These are phyloP conservation scores for Chaenogobius annularis DNA, from an alignment of 2,113 vertebrate genomes.

Conservation along the genomic window DNA sequence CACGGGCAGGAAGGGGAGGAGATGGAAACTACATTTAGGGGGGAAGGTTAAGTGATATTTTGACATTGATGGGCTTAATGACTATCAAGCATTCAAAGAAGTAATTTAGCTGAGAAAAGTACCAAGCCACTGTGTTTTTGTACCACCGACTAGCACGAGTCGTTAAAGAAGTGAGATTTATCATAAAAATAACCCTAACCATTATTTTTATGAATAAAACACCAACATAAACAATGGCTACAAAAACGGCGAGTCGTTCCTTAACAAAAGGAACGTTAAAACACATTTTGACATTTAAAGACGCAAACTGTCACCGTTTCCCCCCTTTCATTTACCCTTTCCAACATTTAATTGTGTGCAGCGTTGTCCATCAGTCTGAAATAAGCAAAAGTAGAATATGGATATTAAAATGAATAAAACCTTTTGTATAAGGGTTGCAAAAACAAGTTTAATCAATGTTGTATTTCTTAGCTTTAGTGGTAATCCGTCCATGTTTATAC, in stretches of 20 bases:
- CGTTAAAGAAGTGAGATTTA: not conserved
- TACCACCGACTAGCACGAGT: not conserved
- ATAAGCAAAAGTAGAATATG: not conserved
- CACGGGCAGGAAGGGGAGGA: constrained; percentile 24
- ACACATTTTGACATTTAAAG: too few relatives aligned
- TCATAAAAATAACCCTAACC: too few relatives aligned
- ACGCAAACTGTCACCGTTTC: too few relatives aligned
- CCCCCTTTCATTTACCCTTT: too few relatives aligned
- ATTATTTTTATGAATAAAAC: too few relatives aligned
- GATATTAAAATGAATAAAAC: not conserved
- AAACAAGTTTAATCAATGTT: not conserved
- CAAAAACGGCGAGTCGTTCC: too few relatives aligned
- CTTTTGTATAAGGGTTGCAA: not conserved
- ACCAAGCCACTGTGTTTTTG: not conserved
- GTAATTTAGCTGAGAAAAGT: not conserved
- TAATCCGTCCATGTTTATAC: too few relatives aligned
- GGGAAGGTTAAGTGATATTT: not conserved
- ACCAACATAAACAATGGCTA: too few relatives aligned
- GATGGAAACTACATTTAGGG: constrained; percentile 16
- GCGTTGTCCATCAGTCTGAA: too few relatives aligned
- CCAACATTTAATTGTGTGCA: too few relatives aligned
- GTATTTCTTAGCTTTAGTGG: too few relatives aligned
- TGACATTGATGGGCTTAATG: not conserved
- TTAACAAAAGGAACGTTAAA: too few relatives aligned
- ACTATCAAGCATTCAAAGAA: not conserved